These are phyloP conservation scores for Volucella zonaria DNA, from an alignment of 2,888 invertebrate species.

Conservation along the genomic window DNA sequence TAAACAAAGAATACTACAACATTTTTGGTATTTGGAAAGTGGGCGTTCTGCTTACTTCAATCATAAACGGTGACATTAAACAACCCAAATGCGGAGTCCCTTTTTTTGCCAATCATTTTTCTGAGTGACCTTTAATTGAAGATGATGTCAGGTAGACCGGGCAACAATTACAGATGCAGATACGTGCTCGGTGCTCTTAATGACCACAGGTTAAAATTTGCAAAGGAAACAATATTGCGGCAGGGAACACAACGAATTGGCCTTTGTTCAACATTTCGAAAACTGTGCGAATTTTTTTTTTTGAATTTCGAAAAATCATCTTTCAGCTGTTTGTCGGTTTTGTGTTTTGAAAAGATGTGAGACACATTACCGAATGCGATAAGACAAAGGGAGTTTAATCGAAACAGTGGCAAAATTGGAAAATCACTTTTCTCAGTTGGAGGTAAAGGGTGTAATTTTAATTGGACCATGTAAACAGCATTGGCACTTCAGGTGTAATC, in stretches of 20 bases:
- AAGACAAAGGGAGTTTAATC: constrained; percentile 25
- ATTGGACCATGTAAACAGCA: too few species aligned
- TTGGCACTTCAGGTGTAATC: too few species aligned
- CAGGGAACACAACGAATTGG: constrained; percentile 7
- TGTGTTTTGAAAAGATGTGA: background rate
- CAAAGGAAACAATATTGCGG: background rate
- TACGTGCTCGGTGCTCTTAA: background rate
- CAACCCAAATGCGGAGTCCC: constrained; percentile 23
- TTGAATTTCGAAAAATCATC: background rate
- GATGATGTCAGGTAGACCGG: background rate
- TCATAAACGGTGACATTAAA: constrained; percentile 63
- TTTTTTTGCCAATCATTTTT: constrained; percentile 32
- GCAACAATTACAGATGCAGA: constrained; percentile 5
- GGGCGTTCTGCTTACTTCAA: constrained; percentile 72
- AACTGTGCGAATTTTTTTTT: constrained; percentile 17
- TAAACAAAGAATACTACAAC: constrained; percentile 23
- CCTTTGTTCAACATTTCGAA: constrained; percentile 23
- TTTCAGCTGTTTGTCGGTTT: background rate
- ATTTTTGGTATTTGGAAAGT: constrained; percentile 62
- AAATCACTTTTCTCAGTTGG: constrained; percentile 21
- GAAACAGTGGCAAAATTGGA: constrained; percentile 36
- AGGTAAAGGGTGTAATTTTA: constrained; percentile 13
- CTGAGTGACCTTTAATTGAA: background rate
- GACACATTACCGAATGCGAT: background rate
- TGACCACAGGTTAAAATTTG: constrained; percentile 13